Evolutionary conservation across 2,113 vertebrate species (phyloP), one percentile per base, ranked within the genome.

Genomic region (Aramus guarauna): DNA sequence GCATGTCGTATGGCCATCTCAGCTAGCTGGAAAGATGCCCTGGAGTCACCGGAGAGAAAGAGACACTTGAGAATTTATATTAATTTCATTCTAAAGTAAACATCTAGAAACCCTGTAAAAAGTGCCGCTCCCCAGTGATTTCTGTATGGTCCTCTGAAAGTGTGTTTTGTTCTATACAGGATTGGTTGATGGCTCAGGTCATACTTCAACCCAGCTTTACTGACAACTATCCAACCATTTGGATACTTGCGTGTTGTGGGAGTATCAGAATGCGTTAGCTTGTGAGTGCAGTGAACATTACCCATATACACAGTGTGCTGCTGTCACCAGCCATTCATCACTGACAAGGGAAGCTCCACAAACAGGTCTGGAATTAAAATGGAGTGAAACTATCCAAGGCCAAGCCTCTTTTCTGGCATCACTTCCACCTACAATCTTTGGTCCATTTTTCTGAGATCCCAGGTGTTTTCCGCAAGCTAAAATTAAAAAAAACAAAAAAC

Each of bases 241-340:
- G 60, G 39, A 24, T 66, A 26, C 24, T 45, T 67, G 77, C 15
- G 20, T 32, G 9, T 26, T 53, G 34, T 48, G 50, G 18, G 4
- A 36, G 37, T 22, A 21, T 67, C 52, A 62, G 53, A 27, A 56
- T 37, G 39, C 22, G 5, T 72, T 39, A 30, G 60, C 41, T 83
- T 43, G 19, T 32, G 59, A 87, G 74, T 53, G 47, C 37, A 62
- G 0, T 26, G 21, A 27, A 59, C 80, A 72, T 98, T 96, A 99
- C 99, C 99, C 99, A 6, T 99, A 99, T 11, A 99, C 98, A 7
- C 99, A 99, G 97, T 99, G 99, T 11, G 99, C 99, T 1, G 99
- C 99, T 3, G 99, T 98, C 85, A 99, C 97, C 48, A 99, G 88
- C 99, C 99, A 99, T 43, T 98, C 97, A 0, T 81, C 90, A 67